Conservation (phyloP, 2,888 invertebrate species). For the Pterobdella sp. region DNA sequence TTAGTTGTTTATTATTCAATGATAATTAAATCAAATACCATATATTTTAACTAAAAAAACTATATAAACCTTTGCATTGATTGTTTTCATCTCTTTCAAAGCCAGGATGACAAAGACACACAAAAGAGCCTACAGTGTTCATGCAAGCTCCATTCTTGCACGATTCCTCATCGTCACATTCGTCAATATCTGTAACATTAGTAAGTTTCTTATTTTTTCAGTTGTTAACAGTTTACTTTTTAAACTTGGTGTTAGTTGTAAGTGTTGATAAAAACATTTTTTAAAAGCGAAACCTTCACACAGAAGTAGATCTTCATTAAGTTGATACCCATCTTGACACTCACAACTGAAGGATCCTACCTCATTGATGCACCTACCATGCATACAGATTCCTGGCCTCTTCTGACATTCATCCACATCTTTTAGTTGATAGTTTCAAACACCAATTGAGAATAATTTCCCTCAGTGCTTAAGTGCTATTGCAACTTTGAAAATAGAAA, state of each 20-base stretch:
- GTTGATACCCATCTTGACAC: constrained; percentile 69
- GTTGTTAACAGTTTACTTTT: too few species aligned
- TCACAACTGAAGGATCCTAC: constrained; percentile 69
- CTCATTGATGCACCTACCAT: constrained; percentile 56
- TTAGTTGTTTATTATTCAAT: too few species aligned
- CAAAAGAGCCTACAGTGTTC: constrained; percentile 70
- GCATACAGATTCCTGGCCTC: constrained; percentile 61
- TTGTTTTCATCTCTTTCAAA: constrained; percentile 64
- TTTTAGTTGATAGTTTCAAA: constrained; percentile 35
- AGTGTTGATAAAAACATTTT: background rate
- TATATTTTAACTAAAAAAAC: too few species aligned
- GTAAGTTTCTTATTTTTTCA: background rate
- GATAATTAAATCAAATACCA: too few species aligned
- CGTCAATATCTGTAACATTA: constrained; percentile 62
- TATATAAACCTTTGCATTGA: constrained; percentile 60
- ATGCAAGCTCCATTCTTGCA: constrained; percentile 71
- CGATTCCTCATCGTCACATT: constrained; percentile 63
- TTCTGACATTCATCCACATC: constrained; percentile 74
- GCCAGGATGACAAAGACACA: constrained; percentile 70
- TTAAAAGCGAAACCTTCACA: constrained; percentile 54
- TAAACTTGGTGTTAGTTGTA: background rate
- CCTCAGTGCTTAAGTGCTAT: too few species aligned
- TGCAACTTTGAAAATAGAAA: too few species aligned
- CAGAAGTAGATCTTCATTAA: constrained; percentile 61
- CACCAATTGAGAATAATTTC: too few species aligned